A percentile compares a stretch with the other conserved stretches of the same genome.
Evolutionary conservation across 2,888 invertebrate species (phyloP).

Genomic region (Xanthorhoe spadicearia): DNA sequence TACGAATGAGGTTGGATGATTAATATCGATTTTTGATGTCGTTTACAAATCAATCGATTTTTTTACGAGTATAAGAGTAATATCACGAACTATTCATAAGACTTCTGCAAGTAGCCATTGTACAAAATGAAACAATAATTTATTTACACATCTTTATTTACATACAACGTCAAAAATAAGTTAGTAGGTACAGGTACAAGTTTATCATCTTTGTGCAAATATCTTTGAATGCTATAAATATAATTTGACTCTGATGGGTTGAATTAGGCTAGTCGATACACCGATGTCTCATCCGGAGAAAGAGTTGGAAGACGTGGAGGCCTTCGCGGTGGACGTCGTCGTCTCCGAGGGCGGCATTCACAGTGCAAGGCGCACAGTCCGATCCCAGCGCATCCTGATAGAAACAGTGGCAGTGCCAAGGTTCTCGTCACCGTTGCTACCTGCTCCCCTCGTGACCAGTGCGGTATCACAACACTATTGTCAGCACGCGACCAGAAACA

Average conservation of each 20-base stretch:
- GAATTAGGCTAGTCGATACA: constrained; percentile 72
- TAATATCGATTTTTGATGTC: too few relatives aligned
- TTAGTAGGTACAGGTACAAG: constrained; percentile 31
- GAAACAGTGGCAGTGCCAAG: constrained; percentile 92
- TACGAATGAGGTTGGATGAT: too few relatives aligned
- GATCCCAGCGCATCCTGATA: constrained; percentile 93
- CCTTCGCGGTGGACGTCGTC: constrained; percentile 87
- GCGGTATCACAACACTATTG: constrained; percentile 91
- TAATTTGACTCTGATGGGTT: constrained; percentile 49
- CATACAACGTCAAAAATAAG: constrained; percentile 48
- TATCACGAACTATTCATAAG: too few relatives aligned
- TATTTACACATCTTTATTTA: constrained; percentile 58
- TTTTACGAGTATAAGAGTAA: too few relatives aligned
- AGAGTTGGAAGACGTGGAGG: constrained; percentile 86
- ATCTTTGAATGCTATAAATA: constrained; percentile 22
- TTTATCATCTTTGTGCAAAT: constrained; percentile 39
- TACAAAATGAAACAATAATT: constrained; percentile 34
- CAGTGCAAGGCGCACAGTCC: constrained; percentile 94
- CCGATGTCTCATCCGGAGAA: constrained; percentile 82
- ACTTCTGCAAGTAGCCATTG: too few relatives aligned
- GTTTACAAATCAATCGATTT: too few relatives aligned
- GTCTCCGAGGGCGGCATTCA: constrained; percentile 90
- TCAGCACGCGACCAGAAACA: constrained; percentile 91
- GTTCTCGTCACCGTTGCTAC: constrained; percentile 93
- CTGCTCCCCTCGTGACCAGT: constrained; percentile 93